Base-by-base conservation (phyloP, 2,797 vertebrate genomes). In the Macroramphosus scolopax region DNA sequence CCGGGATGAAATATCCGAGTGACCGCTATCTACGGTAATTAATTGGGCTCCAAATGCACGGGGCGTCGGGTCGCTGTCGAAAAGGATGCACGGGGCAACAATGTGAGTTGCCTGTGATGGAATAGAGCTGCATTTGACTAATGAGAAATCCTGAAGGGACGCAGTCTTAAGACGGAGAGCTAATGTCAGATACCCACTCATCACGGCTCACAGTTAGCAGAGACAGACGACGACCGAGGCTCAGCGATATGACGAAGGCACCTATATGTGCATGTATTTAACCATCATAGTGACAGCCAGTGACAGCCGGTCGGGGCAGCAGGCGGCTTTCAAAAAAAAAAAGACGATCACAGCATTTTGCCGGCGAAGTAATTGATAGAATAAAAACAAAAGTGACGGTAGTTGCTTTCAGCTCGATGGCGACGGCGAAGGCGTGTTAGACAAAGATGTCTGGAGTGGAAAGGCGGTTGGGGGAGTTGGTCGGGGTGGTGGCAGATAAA, bases 401-500 rank as follows among this genome's bases (percentile, higher is more conserved):
- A 62, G 48, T 68, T 62, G 68, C n/a, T 51, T 77, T 62, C 46
- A 34, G 56, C 65, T 70, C 60, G 5, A 25, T 39, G 38, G 51
- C 24, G 35, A 68, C 24, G 53, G 40, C n/a, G 51, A 64, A 71
- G 68, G 53, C 44, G 20, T 45, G 55, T 78, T 68, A 72, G 75
- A 85, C 78, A 81, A 85, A 83, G 80, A 82, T 46, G 72, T 84
- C 70, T 81, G 30, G 59, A 72, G 69, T 52, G 45, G 48, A 67
- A 59, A 29, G 13, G 35, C 10, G 17, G 35, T 6, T 26, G 25
- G 25, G 5, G 25, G 25, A 2, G 43, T 53, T 43, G 33, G 63
- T 74, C 63, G 53, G 71, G 64, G 72, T 52, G 77, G 75, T 58
- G 85, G 81, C 62, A 77, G 81, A 86, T 82, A 84, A 87, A 87